Conservation (phyloP, 1,140 invertebrate species). For the Conus ventricosus region DNA sequence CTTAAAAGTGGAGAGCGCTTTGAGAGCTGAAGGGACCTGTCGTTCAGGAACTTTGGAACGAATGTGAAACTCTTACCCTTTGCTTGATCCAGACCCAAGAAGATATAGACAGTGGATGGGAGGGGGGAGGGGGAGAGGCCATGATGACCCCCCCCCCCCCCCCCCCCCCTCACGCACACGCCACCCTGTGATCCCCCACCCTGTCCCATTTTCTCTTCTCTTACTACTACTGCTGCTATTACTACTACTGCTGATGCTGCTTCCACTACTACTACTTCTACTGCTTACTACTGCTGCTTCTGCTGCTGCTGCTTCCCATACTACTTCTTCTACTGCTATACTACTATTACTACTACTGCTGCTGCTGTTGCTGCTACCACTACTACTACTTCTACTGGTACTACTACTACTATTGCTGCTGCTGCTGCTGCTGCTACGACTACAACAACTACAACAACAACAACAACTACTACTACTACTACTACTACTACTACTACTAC, state of each 20-base stretch:
- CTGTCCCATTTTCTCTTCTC: background rate
- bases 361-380: constrained; percentile 11
- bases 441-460: background rate
- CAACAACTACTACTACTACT: no score
- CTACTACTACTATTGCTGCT: background rate
- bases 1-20: no score
- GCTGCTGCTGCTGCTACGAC: constrained; percentile 19
- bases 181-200: background rate
- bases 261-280: background rate
- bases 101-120: no score
- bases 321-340: no score
- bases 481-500: no score
- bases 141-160: background rate
- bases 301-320: background rate
- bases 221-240: no score
- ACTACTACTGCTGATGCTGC: background rate
- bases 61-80: no score
- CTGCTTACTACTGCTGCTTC: background rate
- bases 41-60: no score
- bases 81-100: no score
- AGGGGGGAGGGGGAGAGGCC: no score
- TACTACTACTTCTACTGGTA: background rate
- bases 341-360: background rate
- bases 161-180: background rate
- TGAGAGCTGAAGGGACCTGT: no score